Evolutionary conservation across 2,888 invertebrate genomes (phyloP), one percentile per base, ranked within the genome.

Genomic region (Coelopa pilipes): DNA sequence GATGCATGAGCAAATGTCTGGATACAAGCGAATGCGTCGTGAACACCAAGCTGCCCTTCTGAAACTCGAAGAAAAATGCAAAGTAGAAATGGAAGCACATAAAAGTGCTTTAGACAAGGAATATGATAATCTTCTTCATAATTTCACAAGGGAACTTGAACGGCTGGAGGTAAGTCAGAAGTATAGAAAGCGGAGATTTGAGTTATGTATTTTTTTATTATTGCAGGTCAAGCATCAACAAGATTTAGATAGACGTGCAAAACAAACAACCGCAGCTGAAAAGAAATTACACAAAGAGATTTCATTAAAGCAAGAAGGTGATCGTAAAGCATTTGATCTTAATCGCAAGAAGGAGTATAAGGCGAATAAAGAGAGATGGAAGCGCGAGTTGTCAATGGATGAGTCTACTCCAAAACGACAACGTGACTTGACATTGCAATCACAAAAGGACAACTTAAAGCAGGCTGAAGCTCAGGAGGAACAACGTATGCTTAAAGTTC

Each of bases 1-100:
- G 89, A 96, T 98, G 95, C 96, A 98, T 89, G 99, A 99, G 88
- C 99, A 99, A 89, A 98, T 98, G 96, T 95, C 96, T 71, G 98
- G 98, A 24, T 98, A 98, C 89, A 99, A 99, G 89, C 92, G 99
- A 78, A 96, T 99, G 95, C 91, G 99, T 77, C 92, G 97, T 78
- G 97, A 97, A 87, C 99, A 99, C 88, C 99, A 99, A 88, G 95
- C 96, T 80, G 97, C 98, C 79, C 89, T 99, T 83, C 90, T 94
- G 67, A 94, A 98, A 90, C 90, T 98, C 81, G 99, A 99, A 88
- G 97, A 97, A 87, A 94, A 94, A 82, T 98, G 98, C 89, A 94
- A 96, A 88, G 92, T 95, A 82, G 99, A 99, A 89, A 96, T 99
- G 92, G 98, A 99, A 85, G 94, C 94, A 82, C 97, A 99, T 89